Conservation (phyloP, 1,140 invertebrate species). For the Thaumatotibia leucotreta region DNA sequence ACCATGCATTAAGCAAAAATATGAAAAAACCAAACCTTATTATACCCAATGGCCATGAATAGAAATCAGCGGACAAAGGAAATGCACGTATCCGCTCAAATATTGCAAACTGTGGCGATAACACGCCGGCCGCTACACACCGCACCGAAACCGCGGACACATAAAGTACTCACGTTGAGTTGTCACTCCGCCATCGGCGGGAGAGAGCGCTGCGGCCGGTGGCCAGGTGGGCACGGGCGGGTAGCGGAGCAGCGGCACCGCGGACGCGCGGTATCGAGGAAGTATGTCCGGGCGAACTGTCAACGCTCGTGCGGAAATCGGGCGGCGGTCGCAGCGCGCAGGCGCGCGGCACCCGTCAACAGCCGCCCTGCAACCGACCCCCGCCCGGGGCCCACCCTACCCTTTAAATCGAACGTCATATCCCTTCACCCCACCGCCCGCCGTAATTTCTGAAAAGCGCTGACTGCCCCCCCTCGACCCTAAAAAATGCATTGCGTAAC, state of each 20-base stretch:
- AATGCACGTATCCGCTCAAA: slow-evolving; percentile 13
- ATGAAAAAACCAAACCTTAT: background rate
- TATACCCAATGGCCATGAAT: background rate
- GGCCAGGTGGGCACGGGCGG: slow-evolving; percentile 48
- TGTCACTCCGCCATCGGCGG: slow-evolving; percentile 60
- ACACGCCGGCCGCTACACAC: background rate
- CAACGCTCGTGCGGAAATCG: slow-evolving; percentile 62
- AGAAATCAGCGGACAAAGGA: slow-evolving; percentile 8
- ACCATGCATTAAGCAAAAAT: background rate
- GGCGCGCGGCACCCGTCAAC: slow-evolving; percentile 71
- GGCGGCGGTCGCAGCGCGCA: slow-evolving; percentile 52
- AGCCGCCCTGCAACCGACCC: slow-evolving; percentile 69
- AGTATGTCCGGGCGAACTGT: slow-evolving; percentile 70
- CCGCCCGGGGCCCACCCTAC: slow-evolving; percentile 41
- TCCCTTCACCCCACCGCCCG: slow-evolving; percentile 53
- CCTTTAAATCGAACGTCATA: slow-evolving; percentile 75
- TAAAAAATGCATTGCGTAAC: slow-evolving; percentile 76
- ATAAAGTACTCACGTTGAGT: slow-evolving; percentile 49
- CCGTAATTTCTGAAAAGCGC: slow-evolving; percentile 71
- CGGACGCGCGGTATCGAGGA: slow-evolving; percentile 75
- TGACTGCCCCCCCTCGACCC: slow-evolving; percentile 59
- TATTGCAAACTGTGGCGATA: background rate
- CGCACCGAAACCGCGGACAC: background rate
- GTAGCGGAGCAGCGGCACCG: slow-evolving; percentile 58
- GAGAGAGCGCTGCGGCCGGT: slow-evolving; percentile 36